Conservation (phyloP, 2,888 invertebrate genomes). For the Lysandra bellargus region DNA sequence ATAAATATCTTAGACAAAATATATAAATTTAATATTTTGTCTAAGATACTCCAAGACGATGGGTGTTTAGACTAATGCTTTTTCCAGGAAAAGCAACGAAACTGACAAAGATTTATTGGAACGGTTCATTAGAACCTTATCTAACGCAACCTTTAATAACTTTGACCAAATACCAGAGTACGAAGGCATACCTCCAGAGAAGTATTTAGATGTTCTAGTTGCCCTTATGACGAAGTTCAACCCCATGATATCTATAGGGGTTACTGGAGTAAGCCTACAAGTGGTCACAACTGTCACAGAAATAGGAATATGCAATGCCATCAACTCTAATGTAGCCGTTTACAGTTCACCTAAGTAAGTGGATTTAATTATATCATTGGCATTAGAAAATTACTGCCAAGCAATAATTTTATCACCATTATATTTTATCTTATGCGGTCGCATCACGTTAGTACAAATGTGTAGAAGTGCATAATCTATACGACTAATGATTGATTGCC, state of each 20-base stretch:
- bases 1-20: no score
- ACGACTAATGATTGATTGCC: no score
- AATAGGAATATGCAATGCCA: constrained; percentile 85
- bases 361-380: background rate
- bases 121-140: constrained; percentile 77
- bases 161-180: constrained; percentile 80
- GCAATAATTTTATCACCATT: no score
- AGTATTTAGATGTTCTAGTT: constrained; percentile 80
- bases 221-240: constrained; percentile 75
- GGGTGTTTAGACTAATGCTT: background rate
- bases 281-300: constrained; percentile 84
- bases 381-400: no score
- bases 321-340: constrained; percentile 83
- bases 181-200: constrained; percentile 74
- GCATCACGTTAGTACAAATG: no score
- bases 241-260: constrained; percentile 77
- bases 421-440: no score
- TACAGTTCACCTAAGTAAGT: constrained; percentile 81
- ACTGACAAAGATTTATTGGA: constrained; percentile 75
- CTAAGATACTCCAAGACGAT: no score
- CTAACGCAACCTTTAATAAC: constrained; percentile 81
- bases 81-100: constrained; percentile 53
- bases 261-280: constrained; percentile 70
- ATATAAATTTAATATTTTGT: no score
- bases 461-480: no score